A percentile compares a stretch with the other conserved stretches of the same genome.
phyloP scores from a whole-genome alignment of 2,797 vertebrate species.

The Enteromius anoplus region DNA sequence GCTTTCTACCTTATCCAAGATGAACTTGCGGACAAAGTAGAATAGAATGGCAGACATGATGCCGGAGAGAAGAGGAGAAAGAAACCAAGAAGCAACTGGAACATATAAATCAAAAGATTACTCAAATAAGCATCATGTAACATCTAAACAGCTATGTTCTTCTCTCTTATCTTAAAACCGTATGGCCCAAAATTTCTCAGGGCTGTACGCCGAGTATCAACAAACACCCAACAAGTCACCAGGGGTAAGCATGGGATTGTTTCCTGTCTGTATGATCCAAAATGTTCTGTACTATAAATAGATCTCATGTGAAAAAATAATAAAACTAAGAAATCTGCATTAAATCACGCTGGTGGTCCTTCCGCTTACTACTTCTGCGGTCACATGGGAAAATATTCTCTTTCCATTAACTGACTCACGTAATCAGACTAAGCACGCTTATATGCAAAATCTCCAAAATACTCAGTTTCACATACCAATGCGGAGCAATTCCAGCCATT shows the following conservation, averaged over 20 bases:
- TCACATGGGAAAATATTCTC: constrained; percentile 13
- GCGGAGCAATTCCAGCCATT: constrained; percentile 90
- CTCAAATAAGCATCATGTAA: neutral
- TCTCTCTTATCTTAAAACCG: neutral
- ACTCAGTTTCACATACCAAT: constrained; percentile 79
- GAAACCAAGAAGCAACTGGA: constrained; percentile 94
- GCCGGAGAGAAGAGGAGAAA: constrained; percentile 93
- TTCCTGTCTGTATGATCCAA: constrained; percentile 41
- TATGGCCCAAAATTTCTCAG: constrained; percentile 12
- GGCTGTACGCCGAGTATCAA: neutral
- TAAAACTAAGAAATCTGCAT: neutral
- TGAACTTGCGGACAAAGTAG: constrained; percentile 87
- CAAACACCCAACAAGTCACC: constrained; percentile 31
- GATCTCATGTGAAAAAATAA: constrained; percentile 28
- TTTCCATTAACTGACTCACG: constrained; percentile 5
- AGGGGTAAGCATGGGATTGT: constrained; percentile 9
- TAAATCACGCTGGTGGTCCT: neutral
- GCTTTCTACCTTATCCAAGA: constrained; percentile 85
- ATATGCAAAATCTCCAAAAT: neutral
- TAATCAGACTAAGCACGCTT: neutral
- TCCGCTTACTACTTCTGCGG: constrained; percentile 13
- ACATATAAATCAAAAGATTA: constrained; percentile 25
- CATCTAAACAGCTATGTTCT: neutral
- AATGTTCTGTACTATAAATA: constrained; percentile 39
- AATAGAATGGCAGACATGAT: constrained; percentile 93